Evolutionary conservation across 2,888 invertebrate species (phyloP).

Genomic region (Chromoteleia sp.): DNA sequence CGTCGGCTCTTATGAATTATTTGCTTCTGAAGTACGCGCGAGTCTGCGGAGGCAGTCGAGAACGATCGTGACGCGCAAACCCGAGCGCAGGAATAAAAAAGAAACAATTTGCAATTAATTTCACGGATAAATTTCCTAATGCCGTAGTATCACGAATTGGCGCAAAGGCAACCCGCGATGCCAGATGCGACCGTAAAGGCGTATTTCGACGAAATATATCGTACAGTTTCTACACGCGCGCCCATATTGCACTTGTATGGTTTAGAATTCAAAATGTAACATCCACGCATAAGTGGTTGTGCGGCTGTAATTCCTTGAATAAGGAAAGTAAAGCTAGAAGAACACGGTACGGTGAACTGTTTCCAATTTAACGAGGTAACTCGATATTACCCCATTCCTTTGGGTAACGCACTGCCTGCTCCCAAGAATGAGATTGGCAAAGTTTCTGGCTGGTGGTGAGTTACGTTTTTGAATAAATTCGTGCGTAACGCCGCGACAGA

Average conservation of each 20-base stretch:
- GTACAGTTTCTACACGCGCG: slow-evolving; percentile 63
- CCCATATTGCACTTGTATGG: slow-evolving; percentile 67
- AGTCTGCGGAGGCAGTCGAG: slow-evolving; percentile 1
- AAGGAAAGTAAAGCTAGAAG: slow-evolving; percentile 68
- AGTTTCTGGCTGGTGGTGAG: slow-evolving; percentile 75
- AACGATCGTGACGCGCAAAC: slow-evolving; percentile 25
- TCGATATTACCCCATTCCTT: slow-evolving; percentile 77
- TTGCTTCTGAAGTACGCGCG: slow-evolving; percentile 29
- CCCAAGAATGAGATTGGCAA: slow-evolving; percentile 78
- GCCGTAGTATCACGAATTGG: slow-evolving; percentile 58
- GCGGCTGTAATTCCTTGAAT: slow-evolving; percentile 65
- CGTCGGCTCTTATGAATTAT: slow-evolving; percentile 64
- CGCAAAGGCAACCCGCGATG: slow-evolving; percentile 50
- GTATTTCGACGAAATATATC: slow-evolving; percentile 64
- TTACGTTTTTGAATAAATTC: slow-evolving; percentile 79
- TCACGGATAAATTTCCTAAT: slow-evolving; percentile 50
- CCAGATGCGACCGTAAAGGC: slow-evolving; percentile 70
- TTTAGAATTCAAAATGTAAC: slow-evolving; percentile 70
- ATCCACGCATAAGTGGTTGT: slow-evolving; percentile 69
- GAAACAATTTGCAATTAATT: slow-evolving; percentile 62
- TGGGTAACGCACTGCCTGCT: slow-evolving; percentile 72
- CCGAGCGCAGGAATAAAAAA: slow-evolving; percentile 15
- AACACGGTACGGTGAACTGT: slow-evolving; percentile 74
- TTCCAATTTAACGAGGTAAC: slow-evolving; percentile 81
- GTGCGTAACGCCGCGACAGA: slow-evolving; percentile 48